phyloP scores from a whole-genome alignment of 2,113 vertebrate species.

The Microcebus tavaratra region DNA sequence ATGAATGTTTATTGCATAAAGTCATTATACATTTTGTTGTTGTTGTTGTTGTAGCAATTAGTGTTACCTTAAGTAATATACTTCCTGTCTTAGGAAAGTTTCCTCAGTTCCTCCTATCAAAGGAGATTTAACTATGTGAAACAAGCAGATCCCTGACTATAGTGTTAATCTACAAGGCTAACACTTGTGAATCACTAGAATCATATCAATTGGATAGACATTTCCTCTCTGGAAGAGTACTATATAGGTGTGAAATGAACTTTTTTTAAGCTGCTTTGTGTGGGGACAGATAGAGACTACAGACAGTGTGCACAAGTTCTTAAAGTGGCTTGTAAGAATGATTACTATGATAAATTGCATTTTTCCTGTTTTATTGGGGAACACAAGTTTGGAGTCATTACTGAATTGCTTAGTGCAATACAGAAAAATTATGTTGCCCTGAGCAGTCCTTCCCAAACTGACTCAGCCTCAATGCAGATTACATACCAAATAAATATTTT shows the following conservation, averaged over 20 bases:
- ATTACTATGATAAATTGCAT: background rate
- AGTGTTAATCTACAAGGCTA: background rate
- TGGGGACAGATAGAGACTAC: accelerated
- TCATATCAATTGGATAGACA: background rate
- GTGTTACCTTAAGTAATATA: background rate
- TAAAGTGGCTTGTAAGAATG: background rate
- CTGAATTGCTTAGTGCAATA: background rate
- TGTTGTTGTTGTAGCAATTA: background rate
- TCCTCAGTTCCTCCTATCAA: background rate
- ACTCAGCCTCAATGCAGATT: background rate
- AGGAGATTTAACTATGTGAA: background rate
- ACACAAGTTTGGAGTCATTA: background rate
- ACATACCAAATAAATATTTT: background rate
- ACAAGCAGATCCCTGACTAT: background rate
- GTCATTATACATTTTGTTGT: background rate
- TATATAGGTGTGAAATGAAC: background rate
- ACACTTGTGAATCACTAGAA: background rate
- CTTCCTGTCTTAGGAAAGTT: background rate
- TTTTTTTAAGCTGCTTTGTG: background rate
- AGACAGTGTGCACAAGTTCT: background rate
- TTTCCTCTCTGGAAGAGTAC: background rate
- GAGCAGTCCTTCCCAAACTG: background rate
- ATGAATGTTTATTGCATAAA: background rate
- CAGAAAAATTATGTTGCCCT: background rate
- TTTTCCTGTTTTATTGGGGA: background rate